These are phyloP conservation scores for Cyclophora albipunctata DNA, from an alignment of 2,888 invertebrate species.

Conservation along the genomic window DNA sequence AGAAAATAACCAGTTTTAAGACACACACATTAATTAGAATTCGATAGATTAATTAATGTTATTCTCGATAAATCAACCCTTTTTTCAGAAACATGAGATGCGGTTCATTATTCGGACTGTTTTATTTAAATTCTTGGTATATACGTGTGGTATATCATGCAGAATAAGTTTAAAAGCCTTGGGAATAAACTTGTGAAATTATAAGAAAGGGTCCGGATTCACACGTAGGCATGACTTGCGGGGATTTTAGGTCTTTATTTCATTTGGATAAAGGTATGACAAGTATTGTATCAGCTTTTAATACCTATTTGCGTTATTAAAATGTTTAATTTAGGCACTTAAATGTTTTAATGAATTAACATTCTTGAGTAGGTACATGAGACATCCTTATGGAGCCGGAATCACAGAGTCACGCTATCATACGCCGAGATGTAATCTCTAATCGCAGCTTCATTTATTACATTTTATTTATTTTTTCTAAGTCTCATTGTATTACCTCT, in stretches of 20 bases:
- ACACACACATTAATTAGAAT: constrained; percentile 3
- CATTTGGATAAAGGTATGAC: constrained; percentile 5
- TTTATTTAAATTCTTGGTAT: neutral
- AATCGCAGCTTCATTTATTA: no score
- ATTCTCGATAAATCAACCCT: constrained; percentile 7
- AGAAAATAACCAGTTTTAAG: neutral
- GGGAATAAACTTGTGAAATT: neutral
- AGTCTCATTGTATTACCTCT: no score
- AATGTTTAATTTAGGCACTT: neutral
- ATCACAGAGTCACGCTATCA: no score
- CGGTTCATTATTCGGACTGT: neutral
- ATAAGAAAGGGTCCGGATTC: neutral
- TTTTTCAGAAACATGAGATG: neutral
- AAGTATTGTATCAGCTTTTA: neutral
- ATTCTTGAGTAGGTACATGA: no score
- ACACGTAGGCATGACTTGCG: neutral
- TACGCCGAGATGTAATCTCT: no score
- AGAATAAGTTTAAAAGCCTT: no score
- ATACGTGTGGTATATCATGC: neutral
- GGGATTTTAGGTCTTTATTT: neutral
- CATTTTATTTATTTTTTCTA: no score
- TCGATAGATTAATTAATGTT: constrained; percentile 9
- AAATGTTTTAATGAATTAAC: no score
- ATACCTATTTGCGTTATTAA: neutral
- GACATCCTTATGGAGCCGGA: no score